Conservation (phyloP, 2,113 vertebrate species). For the Platysteira castanea region DNA sequence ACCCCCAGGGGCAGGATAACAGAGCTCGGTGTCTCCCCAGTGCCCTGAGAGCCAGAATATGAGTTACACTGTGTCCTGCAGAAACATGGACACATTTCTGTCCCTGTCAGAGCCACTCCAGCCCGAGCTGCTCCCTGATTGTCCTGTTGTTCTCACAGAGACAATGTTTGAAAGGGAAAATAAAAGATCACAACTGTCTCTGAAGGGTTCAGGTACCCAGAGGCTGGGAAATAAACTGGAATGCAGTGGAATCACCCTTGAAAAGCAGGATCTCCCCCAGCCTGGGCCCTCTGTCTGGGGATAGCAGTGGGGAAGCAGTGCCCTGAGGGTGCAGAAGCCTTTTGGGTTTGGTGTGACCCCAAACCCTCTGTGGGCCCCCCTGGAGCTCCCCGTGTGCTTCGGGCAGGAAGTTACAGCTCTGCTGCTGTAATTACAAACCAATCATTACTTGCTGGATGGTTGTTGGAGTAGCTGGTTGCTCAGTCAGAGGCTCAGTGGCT, state of each 20-base stretch:
- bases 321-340: not conserved
- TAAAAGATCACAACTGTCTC: not conserved
- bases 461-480: not conserved
- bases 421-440: not conserved
- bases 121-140: not conserved
- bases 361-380: not conserved
- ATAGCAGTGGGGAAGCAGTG: not conserved
- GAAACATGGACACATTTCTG: not conserved
- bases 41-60: rapidly evolving
- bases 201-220: not conserved
- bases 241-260: not conserved
- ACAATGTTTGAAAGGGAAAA: not conserved
- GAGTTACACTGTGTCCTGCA: not conserved
- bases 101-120: not conserved
- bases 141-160: conserved; percentile 1
- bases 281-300: not conserved
- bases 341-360: not conserved
- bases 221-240: not conserved
- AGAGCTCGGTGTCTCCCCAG: not conserved
- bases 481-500: not conserved
- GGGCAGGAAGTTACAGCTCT: not conserved
- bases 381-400: rapidly evolving
- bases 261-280: not conserved
- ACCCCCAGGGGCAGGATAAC: not conserved
- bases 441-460: not conserved